These are phyloP conservation scores for Panagrolaimus sp. DNA, from an alignment of 1,140 invertebrate species.

Conservation along the genomic window DNA sequence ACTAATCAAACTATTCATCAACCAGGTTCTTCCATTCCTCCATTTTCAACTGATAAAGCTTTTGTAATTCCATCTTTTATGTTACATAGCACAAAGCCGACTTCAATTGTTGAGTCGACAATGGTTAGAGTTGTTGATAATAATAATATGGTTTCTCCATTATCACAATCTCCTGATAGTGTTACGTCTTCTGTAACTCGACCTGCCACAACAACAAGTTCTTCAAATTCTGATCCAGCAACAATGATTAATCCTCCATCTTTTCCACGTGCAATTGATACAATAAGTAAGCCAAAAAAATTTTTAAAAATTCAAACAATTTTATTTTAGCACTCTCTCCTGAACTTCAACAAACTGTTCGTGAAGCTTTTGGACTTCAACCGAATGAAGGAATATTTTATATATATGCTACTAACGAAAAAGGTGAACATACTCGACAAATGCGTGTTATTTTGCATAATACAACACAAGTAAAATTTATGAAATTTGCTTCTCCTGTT, in stretches of 20 bases:
- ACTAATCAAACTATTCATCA: too few species aligned
- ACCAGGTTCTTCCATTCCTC: too few species aligned
- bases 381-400: constrained; percentile 5
- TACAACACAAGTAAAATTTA: background rate
- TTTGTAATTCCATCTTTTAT: too few species aligned
- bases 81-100: too few species aligned
- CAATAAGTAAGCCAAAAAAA: background rate
- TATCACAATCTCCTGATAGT: background rate
- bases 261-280: background rate
- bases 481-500: too few species aligned
- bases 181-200: background rate
- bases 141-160: background rate
- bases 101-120: too few species aligned
- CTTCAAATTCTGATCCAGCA: background rate
- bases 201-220: background rate
- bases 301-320: background rate
- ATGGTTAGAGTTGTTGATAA: too few species aligned
- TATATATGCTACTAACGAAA: background rate
- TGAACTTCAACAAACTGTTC: background rate
- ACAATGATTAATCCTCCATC: background rate
- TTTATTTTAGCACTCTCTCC: background rate
- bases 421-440: background rate
- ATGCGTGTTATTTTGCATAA: background rate
- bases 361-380: background rate
- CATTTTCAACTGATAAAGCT: too few species aligned